phyloP scores from a whole-genome alignment of 1,140 invertebrate genomes.

The Bombus waltoni region DNA sequence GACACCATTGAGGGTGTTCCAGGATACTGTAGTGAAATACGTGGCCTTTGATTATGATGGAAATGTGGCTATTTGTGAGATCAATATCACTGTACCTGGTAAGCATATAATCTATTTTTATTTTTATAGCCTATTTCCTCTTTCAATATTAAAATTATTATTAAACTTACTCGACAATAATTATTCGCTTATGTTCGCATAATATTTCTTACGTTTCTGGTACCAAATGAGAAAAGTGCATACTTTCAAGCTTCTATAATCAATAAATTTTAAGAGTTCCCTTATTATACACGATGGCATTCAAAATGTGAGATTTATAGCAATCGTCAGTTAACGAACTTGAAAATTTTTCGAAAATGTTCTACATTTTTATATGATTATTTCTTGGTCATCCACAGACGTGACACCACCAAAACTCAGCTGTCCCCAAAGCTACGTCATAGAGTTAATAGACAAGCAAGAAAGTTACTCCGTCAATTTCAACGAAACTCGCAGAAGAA shows the following conservation, averaged over 20 bases:
- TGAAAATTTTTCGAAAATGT: not conserved
- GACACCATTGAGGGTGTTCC: slow-evolving; percentile 94
- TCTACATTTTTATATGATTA: not conserved
- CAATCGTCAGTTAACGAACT: not conserved
- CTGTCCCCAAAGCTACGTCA: slow-evolving; percentile 97
- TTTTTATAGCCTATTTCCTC: too few species aligned
- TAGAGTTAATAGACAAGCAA: slow-evolving; percentile 94
- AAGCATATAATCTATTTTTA: slow-evolving; percentile 46
- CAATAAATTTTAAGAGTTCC: too few species aligned
- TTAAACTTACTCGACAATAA: too few species aligned
- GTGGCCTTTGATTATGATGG: slow-evolving; percentile 98
- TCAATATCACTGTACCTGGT: slow-evolving; percentile 95
- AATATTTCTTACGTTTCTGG: too few species aligned
- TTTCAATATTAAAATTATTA: too few species aligned
- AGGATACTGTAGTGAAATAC: slow-evolving; percentile 96
- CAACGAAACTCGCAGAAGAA: slow-evolving; percentile 93
- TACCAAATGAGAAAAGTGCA: too few species aligned
- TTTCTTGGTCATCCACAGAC: slow-evolving; percentile 82
- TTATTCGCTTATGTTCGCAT: too few species aligned
- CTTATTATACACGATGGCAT: too few species aligned
- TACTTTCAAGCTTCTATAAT: too few species aligned
- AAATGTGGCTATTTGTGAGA: slow-evolving; percentile 98
- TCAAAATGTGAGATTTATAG: too few species aligned
- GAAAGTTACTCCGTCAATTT: slow-evolving; percentile 96
- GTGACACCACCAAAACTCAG: slow-evolving; percentile 96